These are phyloP conservation scores for Torymus tubicola DNA, from an alignment of 2,888 invertebrate species.

Conservation along the genomic window DNA sequence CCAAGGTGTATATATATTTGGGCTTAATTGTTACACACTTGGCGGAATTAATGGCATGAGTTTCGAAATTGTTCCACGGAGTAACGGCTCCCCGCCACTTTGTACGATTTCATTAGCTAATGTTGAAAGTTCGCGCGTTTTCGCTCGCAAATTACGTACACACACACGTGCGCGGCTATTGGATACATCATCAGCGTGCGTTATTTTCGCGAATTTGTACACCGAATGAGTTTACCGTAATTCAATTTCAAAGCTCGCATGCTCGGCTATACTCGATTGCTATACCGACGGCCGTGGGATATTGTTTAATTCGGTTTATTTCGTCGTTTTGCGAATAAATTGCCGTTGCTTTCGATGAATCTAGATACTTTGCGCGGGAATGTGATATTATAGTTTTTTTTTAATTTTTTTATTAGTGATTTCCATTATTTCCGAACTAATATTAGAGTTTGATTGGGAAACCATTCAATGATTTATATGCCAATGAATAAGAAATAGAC, in stretches of 20 bases:
- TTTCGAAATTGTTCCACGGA: slow-evolving; percentile 23
- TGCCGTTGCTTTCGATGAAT: no score
- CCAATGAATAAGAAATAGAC: no score
- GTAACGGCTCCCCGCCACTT: slow-evolving; percentile 17
- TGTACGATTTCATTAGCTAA: slow-evolving; percentile 46
- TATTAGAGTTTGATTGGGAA: no score
- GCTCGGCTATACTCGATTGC: no score
- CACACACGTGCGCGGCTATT: not conserved
- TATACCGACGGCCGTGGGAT: no score
- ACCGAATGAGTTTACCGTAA: not conserved
- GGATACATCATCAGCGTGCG: not conserved
- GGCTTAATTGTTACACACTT: slow-evolving; percentile 24
- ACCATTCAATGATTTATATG: no score
- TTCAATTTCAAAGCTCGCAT: not conserved
- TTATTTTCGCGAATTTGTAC: slow-evolving; percentile 4
- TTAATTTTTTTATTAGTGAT: no score
- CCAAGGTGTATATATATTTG: slow-evolving; percentile 8
- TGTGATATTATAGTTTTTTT: no score
- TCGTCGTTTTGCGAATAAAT: no score
- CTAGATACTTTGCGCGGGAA: no score
- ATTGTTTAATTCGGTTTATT: no score
- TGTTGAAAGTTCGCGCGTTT: slow-evolving; percentile 31
- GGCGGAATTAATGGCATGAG: slow-evolving; percentile 27
- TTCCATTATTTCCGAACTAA: no score
- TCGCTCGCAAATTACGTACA: not conserved